Conservation (phyloP, 2,113 vertebrate species). For the Onychorhynchus coronatus region DNA sequence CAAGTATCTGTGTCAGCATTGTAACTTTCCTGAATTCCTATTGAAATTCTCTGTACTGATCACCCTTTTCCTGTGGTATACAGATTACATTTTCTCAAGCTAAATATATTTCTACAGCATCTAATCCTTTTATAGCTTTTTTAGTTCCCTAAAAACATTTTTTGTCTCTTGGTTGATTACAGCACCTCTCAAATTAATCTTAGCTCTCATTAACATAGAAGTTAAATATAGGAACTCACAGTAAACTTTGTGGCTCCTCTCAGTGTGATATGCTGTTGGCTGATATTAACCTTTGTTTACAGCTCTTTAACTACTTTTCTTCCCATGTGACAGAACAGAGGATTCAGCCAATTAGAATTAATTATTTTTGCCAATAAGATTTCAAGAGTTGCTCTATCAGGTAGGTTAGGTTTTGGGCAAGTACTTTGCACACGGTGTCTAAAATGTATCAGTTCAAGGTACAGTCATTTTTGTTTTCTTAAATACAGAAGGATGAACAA, state of each 20-base stretch:
- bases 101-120: background rate
- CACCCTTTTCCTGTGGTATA: background rate
- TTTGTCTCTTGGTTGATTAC: background rate
- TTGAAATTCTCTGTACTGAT: background rate
- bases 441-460: conserved; percentile 6
- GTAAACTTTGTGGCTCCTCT: background rate
- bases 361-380: conserved; percentile 27
- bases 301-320: conserved; percentile 29
- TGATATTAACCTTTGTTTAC: conserved; percentile 39
- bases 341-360: conserved; percentile 55
- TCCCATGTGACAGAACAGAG: background rate
- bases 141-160: background rate
- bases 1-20: background rate
- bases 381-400: background rate
- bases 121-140: background rate
- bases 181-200: background rate
- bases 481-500: conserved; percentile 23
- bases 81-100: background rate
- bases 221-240: background rate
- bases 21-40: background rate
- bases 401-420: background rate
- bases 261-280: background rate
- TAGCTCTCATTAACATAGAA: background rate
- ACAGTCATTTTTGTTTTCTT: background rate
- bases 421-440: background rate